Conservation (phyloP, 2,888 invertebrate species). For the Physocephala rufipes region DNA sequence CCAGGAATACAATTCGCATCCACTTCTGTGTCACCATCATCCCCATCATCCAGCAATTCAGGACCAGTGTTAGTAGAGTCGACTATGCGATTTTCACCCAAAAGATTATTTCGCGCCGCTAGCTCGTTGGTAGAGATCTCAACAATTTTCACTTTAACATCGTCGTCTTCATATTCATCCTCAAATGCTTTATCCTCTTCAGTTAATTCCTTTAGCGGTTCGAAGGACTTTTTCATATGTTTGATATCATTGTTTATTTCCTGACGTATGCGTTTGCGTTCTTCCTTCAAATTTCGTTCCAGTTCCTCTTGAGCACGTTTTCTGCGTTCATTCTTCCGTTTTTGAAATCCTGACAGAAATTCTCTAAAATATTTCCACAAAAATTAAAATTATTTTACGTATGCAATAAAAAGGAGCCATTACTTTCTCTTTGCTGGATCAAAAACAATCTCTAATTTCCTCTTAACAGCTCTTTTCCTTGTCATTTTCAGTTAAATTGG, state of each 20-base stretch:
- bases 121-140: conserved; percentile 77
- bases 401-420: conserved; percentile 33
- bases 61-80: conserved; percentile 52
- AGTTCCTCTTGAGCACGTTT: conserved; percentile 79
- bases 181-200: conserved; percentile 56
- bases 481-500: conserved; percentile 47
- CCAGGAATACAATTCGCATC: conserved; percentile 55
- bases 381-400: conserved; percentile 17
- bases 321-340: conserved; percentile 80
- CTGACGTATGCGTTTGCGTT: conserved; percentile 77
- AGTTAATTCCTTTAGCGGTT: conserved; percentile 71
- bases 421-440: conserved; percentile 71
- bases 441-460: conserved; percentile 67
- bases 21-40: conserved; percentile 51
- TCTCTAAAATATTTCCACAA: conserved; percentile 69
- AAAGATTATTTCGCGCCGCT: conserved; percentile 76
- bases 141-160: conserved; percentile 81
- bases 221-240: conserved; percentile 76
- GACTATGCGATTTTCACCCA: conserved; percentile 74
- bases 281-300: conserved; percentile 76
- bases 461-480: conserved; percentile 46
- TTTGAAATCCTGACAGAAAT: conserved; percentile 82
- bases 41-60: conserved; percentile 52
- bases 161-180: conserved; percentile 77
- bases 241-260: conserved; percentile 82